These are phyloP conservation scores for Cataglyphis albicans DNA, from an alignment of 2,888 invertebrate genomes.

Conservation along the genomic window DNA sequence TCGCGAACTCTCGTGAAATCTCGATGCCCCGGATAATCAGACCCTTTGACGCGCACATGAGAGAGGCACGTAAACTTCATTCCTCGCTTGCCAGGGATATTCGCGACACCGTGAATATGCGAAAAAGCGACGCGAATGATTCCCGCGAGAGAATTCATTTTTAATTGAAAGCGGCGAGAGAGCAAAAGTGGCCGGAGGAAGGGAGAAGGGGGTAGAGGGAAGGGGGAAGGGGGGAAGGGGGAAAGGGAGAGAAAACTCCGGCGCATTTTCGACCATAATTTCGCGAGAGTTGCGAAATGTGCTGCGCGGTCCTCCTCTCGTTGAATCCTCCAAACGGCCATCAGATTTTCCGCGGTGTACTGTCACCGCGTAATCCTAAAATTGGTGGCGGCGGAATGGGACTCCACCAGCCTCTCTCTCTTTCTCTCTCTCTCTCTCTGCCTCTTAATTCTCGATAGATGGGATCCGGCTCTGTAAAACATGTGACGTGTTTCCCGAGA, in stretches of 20 bases:
- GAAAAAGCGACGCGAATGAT: slow-evolving; percentile 33
- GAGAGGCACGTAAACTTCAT: background rate
- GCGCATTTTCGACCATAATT: slow-evolving; percentile 36
- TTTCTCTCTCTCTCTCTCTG: background rate
- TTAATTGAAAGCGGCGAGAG: slow-evolving; percentile 35
- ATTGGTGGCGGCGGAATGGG: slow-evolving; percentile 36
- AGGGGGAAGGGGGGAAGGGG: background rate
- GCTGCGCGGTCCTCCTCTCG: background rate
- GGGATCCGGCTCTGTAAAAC: slow-evolving; percentile 13
- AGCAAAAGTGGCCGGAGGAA: background rate
- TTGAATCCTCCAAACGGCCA: slow-evolving; percentile 20
- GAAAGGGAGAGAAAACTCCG: background rate
- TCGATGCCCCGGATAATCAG: background rate
- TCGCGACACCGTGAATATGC: background rate
- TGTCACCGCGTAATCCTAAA: slow-evolving; percentile 48
- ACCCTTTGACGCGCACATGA: background rate
- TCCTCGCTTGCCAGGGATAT: background rate
- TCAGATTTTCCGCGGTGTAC: slow-evolving; percentile 33
- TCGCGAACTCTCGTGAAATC: background rate
- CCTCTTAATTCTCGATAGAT: slow-evolving; percentile 44
- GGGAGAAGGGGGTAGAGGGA: background rate
- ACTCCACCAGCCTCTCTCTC: background rate
- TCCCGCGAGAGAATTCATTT: background rate
- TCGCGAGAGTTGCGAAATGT: slow-evolving; percentile 16
- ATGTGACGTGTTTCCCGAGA: slow-evolving; percentile 25